Percentiles rank a stretch among this genome's conserved stretches.
Conservation (phyloP, 2,797 vertebrate species). For the Cyprinodon diabolis region DNA sequence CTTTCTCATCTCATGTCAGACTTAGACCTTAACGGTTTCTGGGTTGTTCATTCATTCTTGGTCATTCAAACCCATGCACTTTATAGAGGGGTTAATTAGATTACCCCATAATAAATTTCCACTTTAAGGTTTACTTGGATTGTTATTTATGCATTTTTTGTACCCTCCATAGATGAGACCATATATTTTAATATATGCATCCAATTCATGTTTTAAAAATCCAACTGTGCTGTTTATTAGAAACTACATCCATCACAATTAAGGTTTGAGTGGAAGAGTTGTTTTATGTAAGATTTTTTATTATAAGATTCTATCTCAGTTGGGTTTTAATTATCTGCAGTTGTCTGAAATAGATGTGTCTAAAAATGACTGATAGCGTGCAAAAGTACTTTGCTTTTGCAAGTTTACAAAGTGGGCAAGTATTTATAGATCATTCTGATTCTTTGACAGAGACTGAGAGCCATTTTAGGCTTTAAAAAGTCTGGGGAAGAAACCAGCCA, state of each 20-base stretch:
- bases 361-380: background rate
- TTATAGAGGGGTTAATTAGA: too few relatives aligned
- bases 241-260: background rate
- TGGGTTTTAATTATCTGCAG: background rate
- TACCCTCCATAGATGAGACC: too few relatives aligned
- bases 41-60: too few relatives aligned
- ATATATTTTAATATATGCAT: too few relatives aligned
- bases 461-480: conserved; percentile 5
- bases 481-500: conserved; percentile 9
- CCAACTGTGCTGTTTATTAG: too few relatives aligned
- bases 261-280: background rate
- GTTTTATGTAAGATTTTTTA: background rate
- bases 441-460: background rate
- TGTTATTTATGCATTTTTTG: too few relatives aligned
- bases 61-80: too few relatives aligned
- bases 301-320: background rate
- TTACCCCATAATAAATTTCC: too few relatives aligned
- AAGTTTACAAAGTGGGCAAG: background rate
- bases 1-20: too few relatives aligned
- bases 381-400: background rate
- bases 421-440: conserved; percentile 4
- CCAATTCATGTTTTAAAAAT: too few relatives aligned
- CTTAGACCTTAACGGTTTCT: too few relatives aligned
- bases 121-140: too few relatives aligned
- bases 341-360: background rate